Evolutionary conservation across 2,113 vertebrate species (phyloP), one percentile per base, ranked within the genome.

Genomic region (Aptenodytes forsteri): DNA sequence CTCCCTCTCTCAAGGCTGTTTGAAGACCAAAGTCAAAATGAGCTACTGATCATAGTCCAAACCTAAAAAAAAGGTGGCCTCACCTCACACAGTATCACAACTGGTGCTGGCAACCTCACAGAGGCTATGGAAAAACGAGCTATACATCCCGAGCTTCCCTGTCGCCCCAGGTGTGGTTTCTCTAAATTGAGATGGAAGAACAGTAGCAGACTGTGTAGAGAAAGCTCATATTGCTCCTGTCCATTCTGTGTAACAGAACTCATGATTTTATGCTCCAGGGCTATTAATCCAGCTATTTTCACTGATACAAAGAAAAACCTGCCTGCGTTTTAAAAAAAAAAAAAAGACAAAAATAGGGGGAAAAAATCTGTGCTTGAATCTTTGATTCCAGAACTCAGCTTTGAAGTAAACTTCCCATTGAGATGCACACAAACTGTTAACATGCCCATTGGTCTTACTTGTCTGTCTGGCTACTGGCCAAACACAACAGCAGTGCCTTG

Each of bases 391-490:
- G 29, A 83, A 34, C 29, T 82, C 52, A 62, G 21, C 66, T 93
- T 96, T 96, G 81, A 91, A 90, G n/a, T 44, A 52, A 92, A 55
- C 17, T 89, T 84, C 46, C 83, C 42, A 89, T 0, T 70, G 79
- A 73, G 55, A 90, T 10, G 11, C 19, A 65, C 11, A 44, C 42
- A 91, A 85, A 77, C 36, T 86, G 47, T 86, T 97, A 65, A 84
- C 47, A 22, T 44, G 29, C 49, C 80, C 14, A 0, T 61, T 82
- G 54, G 25, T 71, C 58, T 87, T 87, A 38, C n/a, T 84, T 52
- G 42, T 10, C 93, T 82, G 65, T 22, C 81, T 95, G 93, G 76
- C 78, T 94, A 65, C 38, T 27, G 25, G 69, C 83, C 95, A 96
- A 94, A 87, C 50, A 70, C n/a, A 97, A 88, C 52, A 95, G 69